Evolutionary conservation across 2,888 invertebrate species (phyloP).

Genomic region (Aporophyla nigra): DNA sequence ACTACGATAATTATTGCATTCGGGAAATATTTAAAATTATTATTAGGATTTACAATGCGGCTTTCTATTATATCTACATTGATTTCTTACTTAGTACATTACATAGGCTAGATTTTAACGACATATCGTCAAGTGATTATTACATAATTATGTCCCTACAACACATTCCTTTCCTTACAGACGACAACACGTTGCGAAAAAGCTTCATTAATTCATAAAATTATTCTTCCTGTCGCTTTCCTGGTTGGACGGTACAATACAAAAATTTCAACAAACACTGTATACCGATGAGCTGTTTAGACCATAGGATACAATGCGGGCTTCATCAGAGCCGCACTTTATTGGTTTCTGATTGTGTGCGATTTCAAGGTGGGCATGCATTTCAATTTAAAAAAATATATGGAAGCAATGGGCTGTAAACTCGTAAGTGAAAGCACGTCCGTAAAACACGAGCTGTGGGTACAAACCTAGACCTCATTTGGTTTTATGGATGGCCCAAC

Average conservation of each 20-base stretch:
- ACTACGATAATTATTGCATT: conserved; percentile 54
- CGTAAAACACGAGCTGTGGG: neutral
- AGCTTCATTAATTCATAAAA: conserved; percentile 7
- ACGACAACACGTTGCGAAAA: conserved; percentile 20
- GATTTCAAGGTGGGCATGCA: neutral
- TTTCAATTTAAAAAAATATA: too few relatives aligned
- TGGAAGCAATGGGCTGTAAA: neutral
- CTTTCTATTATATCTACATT: conserved; percentile 44
- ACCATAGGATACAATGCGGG: neutral
- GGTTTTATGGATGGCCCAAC: neutral
- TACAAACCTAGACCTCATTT: neutral
- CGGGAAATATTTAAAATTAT: conserved; percentile 29
- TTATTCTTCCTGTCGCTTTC: neutral
- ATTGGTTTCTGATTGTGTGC: neutral
- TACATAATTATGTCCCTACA: conserved; percentile 20
- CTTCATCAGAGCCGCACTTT: neutral
- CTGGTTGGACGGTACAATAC: conserved; percentile 20
- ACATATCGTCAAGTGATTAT: conserved; percentile 45
- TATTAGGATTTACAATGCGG: conserved; percentile 37
- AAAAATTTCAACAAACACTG: conserved; percentile 9
- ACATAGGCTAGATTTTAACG: conserved; percentile 47
- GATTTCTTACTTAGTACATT: conserved; percentile 40
- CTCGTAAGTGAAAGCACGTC: neutral
- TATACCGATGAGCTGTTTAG: neutral
- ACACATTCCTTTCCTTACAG: conserved; percentile 24